Percentiles rank a stretch among this genome's conserved stretches.
Evolutionary conservation across 2,888 invertebrate species (phyloP).

Genomic region (Ecdyonurus torrentis): DNA sequence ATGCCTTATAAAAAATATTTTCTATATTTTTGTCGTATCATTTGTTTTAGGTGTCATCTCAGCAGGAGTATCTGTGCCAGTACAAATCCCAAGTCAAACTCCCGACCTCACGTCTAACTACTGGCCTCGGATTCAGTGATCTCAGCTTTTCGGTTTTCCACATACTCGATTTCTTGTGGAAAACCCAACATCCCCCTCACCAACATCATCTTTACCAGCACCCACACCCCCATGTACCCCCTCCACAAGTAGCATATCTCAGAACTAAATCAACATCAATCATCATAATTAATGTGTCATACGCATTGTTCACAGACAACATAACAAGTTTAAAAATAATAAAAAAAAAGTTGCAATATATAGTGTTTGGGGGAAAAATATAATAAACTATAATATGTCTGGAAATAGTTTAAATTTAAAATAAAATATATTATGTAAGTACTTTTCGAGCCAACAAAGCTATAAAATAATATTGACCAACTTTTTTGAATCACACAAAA

Average conservation of each 20-base stretch:
- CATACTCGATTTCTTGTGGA: constrained; percentile 44
- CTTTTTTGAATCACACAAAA: too few species aligned
- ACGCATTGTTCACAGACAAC: too few species aligned
- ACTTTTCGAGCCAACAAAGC: too few species aligned
- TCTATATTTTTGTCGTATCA: constrained; percentile 7
- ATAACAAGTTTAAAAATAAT: too few species aligned
- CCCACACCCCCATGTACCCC: constrained; percentile 26
- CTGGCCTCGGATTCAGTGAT: constrained; percentile 88
- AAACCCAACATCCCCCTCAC: constrained; percentile 22
- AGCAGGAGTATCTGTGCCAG: constrained; percentile 80
- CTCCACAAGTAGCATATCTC: not conserved
- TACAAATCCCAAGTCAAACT: constrained; percentile 77
- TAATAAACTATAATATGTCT: too few species aligned
- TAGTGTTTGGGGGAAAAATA: too few species aligned
- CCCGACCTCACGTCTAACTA: constrained; percentile 65
- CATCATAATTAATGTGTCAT: too few species aligned
- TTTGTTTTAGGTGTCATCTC: constrained; percentile 68
- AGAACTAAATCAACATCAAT: not conserved
- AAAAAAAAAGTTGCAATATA: too few species aligned
- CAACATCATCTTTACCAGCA: constrained; percentile 22
- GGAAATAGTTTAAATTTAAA: too few species aligned
- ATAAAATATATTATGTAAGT: too few species aligned
- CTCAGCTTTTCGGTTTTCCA: constrained; percentile 76
- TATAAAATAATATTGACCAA: too few species aligned
- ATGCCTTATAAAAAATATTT: too few species aligned